Conservation (phyloP, 2,888 invertebrate species). For the Eledona agricola region DNA sequence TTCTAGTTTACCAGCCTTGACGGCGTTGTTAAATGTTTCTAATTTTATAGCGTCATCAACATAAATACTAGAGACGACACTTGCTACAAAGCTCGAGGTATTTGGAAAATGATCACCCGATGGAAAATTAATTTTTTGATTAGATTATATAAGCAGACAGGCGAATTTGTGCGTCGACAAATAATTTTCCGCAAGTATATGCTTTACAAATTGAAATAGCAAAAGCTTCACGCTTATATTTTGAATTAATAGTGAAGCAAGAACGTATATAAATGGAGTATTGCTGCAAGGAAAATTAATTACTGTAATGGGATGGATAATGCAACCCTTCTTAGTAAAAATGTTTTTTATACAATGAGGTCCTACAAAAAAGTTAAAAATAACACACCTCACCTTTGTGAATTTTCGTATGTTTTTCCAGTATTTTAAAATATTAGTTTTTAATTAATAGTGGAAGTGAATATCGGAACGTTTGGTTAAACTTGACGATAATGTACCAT, state of each 20-base stretch:
- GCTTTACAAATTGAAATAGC: conserved; percentile 6
- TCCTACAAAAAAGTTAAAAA: too few species aligned
- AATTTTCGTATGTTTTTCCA: too few species aligned
- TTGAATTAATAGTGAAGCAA: conserved; percentile 28
- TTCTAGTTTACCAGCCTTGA: neutral
- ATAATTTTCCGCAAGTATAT: conserved; percentile 8
- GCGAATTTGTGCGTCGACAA: conserved; percentile 11
- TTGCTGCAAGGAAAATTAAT: conserved; percentile 26
- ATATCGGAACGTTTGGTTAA: too few species aligned
- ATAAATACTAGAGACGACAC: conserved; percentile 11
- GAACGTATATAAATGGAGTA: conserved; percentile 18
- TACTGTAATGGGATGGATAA: conserved; percentile 25
- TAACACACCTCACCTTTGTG: too few species aligned
- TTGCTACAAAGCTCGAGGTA: conserved; percentile 12
- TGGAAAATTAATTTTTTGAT: conserved; percentile 5
- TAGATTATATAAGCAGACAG: conserved; percentile 3
- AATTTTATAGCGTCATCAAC: conserved; percentile 15
- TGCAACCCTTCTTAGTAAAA: conserved; percentile 25
- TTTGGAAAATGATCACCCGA: conserved; percentile 9
- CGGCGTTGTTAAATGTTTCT: conserved; percentile 21
- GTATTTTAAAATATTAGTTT: too few species aligned
- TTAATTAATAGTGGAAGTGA: too few species aligned
- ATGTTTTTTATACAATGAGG: too few species aligned
- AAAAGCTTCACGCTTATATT: conserved; percentile 21
- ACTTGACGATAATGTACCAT: too few species aligned